Evolutionary conservation across 1,140 invertebrate genomes (phyloP), one percentile per base, ranked within the genome.

Genomic region (Daktulosphaira vitifoliae): DNA sequence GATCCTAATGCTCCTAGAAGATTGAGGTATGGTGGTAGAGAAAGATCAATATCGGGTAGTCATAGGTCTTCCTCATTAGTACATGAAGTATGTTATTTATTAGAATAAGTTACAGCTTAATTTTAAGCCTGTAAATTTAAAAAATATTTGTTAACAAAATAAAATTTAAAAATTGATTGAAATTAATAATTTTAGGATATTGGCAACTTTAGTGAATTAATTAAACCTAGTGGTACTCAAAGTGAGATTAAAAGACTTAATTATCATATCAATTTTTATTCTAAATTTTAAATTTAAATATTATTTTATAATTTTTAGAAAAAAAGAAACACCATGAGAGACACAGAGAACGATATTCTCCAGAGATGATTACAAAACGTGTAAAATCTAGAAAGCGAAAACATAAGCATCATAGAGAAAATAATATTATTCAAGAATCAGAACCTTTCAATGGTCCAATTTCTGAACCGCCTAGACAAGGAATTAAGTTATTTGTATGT

Each of bases 1-100:
- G 85, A 89, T 68, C 82, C 86, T 38, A 86, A 88, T 67, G 86
- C 86, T 1, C 87, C 88, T 0, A 79, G 88, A 20, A 81, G 85
- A 70, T 82, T 88, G 33, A 67, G 71, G 22, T 65, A 69, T 65
- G 37, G 38, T 18, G 68, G 62, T 16, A 68, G 68, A 68, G 67
- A 66, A 22, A 49, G 42, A 42, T 66, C 49, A 8, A 9, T 44
- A 22, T 51, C 50, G 20, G 33, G 26, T 15, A 62, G 56, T 48
- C 42, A 29, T 46, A 33, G 56, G 22, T 62, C 54, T 26, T 44
- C 54, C 18, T 59, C 54, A 18, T n/a, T 62, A 20, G 56, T 15
- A 22, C 44, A 62, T 46, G 56, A 62, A n/a, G 56, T 62, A 46
- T 7, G 42, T 62, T 23, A 25, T 29, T 18, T 26, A 25, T 7